A percentile compares a stretch with the other conserved stretches of the same genome.
These are phyloP conservation scores for Piaya cayana DNA, from an alignment of 2,113 vertebrate species.

Conservation along the genomic window DNA sequence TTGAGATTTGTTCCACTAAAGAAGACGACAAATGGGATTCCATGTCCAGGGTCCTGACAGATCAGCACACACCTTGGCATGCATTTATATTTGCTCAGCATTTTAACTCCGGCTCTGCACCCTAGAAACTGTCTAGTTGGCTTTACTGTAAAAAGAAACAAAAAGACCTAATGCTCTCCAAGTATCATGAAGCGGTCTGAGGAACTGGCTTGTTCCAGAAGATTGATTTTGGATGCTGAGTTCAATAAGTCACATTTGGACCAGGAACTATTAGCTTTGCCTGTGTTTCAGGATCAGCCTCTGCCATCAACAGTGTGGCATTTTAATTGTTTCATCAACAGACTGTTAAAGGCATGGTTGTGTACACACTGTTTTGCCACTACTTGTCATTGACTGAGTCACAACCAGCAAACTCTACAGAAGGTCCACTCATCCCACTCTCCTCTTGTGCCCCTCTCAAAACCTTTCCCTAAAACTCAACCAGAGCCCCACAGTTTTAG, in stretches of 20 bases:
- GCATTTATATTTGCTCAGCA: conserved; percentile 34
- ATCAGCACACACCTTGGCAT: conserved; percentile 34
- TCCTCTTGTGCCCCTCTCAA: background rate
- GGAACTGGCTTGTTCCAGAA: conserved; percentile 24
- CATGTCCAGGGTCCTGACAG: background rate
- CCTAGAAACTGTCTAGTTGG: background rate
- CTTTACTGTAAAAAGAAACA: conserved; percentile 22
- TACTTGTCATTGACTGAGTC: background rate
- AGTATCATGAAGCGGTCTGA: conserved; percentile 6
- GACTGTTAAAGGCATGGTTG: background rate
- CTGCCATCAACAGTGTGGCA: background rate
- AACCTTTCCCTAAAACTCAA: background rate
- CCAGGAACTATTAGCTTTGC: background rate
- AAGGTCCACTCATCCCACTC: background rate
- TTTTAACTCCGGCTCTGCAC: conserved; percentile 18
- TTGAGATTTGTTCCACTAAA: background rate
- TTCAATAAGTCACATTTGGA: background rate
- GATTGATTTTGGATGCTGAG: background rate
- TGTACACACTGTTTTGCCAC: background rate
- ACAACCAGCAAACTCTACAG: background rate
- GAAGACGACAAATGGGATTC: background rate
- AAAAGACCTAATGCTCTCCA: background rate
- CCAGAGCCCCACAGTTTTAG: background rate
- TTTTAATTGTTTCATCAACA: background rate
- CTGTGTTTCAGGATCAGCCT: background rate